A percentile compares a stretch with the other conserved stretches of the same genome.
Conservation (phyloP, 2,888 invertebrate genomes). For the Hofmannophila pseudospretella region DNA sequence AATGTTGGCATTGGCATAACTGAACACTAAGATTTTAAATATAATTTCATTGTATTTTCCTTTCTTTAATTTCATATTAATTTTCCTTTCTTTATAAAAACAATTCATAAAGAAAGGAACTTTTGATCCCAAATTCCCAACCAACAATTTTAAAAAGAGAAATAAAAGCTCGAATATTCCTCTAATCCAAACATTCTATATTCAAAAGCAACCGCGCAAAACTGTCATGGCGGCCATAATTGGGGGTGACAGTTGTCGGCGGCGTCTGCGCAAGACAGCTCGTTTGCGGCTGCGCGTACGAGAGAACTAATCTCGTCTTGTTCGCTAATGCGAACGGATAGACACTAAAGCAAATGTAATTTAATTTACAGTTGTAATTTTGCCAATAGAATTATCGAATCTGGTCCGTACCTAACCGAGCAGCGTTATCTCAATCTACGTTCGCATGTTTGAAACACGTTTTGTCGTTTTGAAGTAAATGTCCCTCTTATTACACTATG, state of each 20-base stretch:
- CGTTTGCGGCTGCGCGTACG: conserved; percentile 62
- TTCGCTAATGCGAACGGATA: conserved; percentile 47
- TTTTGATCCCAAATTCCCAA: no score
- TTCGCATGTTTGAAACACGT: no score
- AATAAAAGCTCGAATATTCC: conserved; percentile 22
- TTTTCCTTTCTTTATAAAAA: no score
- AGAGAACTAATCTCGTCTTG: conserved; percentile 53
- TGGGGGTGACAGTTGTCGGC: conserved; percentile 66
- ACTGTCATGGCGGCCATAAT: conserved; percentile 69
- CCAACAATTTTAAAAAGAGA: conserved; percentile 22
- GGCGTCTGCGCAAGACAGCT: conserved; percentile 45
- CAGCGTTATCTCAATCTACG: no score
- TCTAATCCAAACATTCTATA: conserved; percentile 50
- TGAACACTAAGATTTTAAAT: no score
- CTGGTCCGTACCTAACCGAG: no score
- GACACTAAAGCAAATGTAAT: conserved; percentile 48
- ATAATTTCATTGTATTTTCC: no score
- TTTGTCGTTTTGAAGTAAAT: no score
- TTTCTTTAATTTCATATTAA: no score
- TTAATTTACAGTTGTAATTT: conserved; percentile 32
- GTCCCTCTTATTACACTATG: no score
- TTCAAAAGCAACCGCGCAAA: conserved; percentile 66
- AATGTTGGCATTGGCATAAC: no score
- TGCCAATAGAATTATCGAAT: conserved; percentile 19
- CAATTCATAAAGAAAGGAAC: no score